These are phyloP conservation scores for Lithobates pipiens DNA, from an alignment of 2,797 vertebrate genomes.

Conservation along the genomic window DNA sequence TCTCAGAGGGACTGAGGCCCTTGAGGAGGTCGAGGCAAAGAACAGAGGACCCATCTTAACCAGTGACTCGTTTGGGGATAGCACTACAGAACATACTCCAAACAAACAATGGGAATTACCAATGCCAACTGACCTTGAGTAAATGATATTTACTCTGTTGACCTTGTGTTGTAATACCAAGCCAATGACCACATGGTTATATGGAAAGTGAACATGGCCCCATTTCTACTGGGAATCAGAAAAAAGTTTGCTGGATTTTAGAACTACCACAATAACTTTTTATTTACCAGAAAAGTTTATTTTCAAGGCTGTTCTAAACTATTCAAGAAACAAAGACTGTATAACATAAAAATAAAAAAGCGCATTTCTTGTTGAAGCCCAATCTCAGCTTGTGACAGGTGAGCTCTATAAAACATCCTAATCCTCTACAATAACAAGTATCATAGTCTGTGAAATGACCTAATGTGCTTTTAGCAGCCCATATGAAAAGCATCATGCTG, in stretches of 20 bases:
- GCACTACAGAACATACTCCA: no score
- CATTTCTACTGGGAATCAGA: no score
- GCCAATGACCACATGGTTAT: no score
- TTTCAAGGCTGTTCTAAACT: neutral
- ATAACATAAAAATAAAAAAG: neutral
- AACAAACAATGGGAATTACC: no score
- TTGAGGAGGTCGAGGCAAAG: no score
- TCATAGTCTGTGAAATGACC: neutral
- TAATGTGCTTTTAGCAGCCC: constrained; percentile 22
- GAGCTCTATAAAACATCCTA: constrained; percentile 9
- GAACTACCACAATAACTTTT: neutral
- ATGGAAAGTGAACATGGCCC: no score
- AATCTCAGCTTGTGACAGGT: constrained; percentile 3
- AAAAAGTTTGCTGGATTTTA: neutral
- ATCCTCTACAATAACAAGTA: constrained; percentile 16
- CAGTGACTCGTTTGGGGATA: no score
- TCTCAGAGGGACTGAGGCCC: no score
- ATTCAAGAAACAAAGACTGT: neutral
- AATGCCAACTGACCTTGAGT: no score
- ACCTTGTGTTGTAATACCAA: no score
- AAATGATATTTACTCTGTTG: no score
- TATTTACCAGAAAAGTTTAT: neutral
- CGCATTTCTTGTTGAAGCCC: neutral
- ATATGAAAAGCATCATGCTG: neutral
- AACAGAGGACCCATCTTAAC: no score